Evolutionary conservation across 2,797 vertebrate species (phyloP).

Genomic region (Synanceia verrucosa): DNA sequence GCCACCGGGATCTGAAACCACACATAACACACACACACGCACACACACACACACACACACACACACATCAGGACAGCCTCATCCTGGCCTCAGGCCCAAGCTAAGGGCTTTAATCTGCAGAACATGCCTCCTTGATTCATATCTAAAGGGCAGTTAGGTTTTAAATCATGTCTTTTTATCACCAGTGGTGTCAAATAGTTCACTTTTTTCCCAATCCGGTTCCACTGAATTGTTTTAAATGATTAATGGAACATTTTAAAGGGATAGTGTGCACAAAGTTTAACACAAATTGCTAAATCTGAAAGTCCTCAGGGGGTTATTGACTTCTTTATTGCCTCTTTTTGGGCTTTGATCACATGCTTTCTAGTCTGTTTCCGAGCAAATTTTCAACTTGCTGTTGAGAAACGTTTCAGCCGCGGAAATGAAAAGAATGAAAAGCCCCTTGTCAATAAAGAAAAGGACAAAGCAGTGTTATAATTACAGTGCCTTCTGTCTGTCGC

Average conservation of each 20-base stretch:
- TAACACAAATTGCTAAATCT: neutral
- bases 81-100: slow-evolving; percentile 1
- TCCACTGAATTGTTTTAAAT: slow-evolving; percentile 1
- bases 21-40: too few relatives aligned
- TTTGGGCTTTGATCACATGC: neutral
- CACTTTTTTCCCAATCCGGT: neutral
- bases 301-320: neutral
- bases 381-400: slow-evolving; percentile 1
- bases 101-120: slow-evolving; percentile 5
- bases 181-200: neutral
- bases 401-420: slow-evolving; percentile 31
- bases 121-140: slow-evolving; percentile 26
- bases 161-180: neutral
- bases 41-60: slow-evolving; percentile 13
- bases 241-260: neutral
- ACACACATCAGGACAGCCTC: slow-evolving; percentile 16
- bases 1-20: slow-evolving; percentile 80
- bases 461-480: slow-evolving; percentile 56
- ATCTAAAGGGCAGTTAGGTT: slow-evolving; percentile 15
- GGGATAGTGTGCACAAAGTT: neutral
- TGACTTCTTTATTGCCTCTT: neutral
- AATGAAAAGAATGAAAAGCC: slow-evolving; percentile 33
- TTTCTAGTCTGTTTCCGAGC: neutral
- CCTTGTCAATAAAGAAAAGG: slow-evolving; percentile 31
- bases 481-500: slow-evolving; percentile 38